phyloP scores from a whole-genome alignment of 2,113 vertebrate genomes.

The Poeciliopsis turrubarensis region DNA sequence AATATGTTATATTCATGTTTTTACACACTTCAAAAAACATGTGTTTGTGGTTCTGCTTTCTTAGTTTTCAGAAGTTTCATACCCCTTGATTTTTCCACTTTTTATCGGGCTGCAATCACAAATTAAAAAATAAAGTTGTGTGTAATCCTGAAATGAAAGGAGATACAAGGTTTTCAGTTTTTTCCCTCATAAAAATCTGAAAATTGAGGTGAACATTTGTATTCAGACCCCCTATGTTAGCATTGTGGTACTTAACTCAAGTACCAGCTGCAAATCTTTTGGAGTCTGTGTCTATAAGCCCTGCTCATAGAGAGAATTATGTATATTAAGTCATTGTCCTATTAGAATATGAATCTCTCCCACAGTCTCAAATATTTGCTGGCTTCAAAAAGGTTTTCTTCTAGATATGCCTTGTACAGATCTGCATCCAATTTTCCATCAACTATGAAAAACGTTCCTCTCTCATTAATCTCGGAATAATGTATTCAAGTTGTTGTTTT shows the following conservation, averaged over 20 bases:
- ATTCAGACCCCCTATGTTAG: background rate
- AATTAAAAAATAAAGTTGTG: background rate
- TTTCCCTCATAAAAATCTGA: background rate
- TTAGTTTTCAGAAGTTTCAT: background rate
- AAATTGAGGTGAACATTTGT: background rate
- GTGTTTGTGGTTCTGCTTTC: background rate
- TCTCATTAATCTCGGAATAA: background rate
- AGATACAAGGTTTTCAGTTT: background rate
- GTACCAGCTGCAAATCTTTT: background rate
- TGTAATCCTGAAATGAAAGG: background rate
- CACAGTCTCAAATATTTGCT: too few species aligned
- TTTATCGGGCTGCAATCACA: background rate
- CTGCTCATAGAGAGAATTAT: too few species aligned
- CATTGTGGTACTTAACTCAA: background rate
- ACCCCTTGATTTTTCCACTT: background rate
- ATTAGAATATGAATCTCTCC: too few species aligned
- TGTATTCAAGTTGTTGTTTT: background rate
- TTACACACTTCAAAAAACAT: background rate
- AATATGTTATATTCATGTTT: background rate
- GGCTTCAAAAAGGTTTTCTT: too few species aligned
- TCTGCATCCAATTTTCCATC: too few species aligned
- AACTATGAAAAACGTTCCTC: too few species aligned
- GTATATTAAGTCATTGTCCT: too few species aligned
- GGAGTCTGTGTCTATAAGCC: too few species aligned
- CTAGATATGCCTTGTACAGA: too few species aligned